A percentile compares a stretch with the other conserved stretches of the same genome.
Evolutionary conservation across 2,888 invertebrate species (phyloP).

Genomic region (Cephus runcator): DNA sequence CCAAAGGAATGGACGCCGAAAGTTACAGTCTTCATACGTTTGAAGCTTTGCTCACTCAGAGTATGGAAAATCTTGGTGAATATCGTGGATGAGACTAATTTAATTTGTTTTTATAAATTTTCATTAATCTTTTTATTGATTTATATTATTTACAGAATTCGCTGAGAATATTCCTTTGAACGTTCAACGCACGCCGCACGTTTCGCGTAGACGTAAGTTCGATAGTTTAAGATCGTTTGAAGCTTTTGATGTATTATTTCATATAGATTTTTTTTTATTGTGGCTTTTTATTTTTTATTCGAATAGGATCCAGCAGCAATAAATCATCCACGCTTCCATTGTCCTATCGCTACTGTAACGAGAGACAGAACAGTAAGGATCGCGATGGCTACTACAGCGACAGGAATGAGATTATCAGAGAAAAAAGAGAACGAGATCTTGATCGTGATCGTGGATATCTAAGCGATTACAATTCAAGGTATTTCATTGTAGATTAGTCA

Average conservation of each 20-base stretch:
- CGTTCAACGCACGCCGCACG: conserved; percentile 87
- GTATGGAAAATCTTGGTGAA: conserved; percentile 93
- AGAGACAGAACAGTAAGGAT: conserved; percentile 72
- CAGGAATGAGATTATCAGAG: conserved; percentile 84
- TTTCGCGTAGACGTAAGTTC: conserved; percentile 84
- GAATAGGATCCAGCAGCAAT: conserved; percentile 76
- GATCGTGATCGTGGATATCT: conserved; percentile 78
- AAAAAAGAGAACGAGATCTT: conserved; percentile 76
- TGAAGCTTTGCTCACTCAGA: conserved; percentile 90
- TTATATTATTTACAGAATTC: conserved; percentile 72
- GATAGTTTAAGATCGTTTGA: not conserved
- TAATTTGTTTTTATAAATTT: conserved; percentile 6
- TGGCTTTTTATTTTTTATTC: conserved; percentile 1
- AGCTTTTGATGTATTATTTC: not conserved
- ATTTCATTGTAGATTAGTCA: conserved; percentile 29
- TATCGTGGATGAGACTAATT: conserved; percentile 5
- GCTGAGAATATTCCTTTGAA: conserved; percentile 88
- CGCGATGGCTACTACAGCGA: conserved; percentile 92
- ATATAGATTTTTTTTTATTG: not conserved
- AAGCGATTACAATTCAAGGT: conserved; percentile 85
- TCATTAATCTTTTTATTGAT: not conserved
- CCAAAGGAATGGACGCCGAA: conserved; percentile 95
- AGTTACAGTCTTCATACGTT: conserved; percentile 94
- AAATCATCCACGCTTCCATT: conserved; percentile 86
- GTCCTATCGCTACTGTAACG: conserved; percentile 76